Conservation (phyloP, 2,888 invertebrate species). For the Ophioninae sp. region DNA sequence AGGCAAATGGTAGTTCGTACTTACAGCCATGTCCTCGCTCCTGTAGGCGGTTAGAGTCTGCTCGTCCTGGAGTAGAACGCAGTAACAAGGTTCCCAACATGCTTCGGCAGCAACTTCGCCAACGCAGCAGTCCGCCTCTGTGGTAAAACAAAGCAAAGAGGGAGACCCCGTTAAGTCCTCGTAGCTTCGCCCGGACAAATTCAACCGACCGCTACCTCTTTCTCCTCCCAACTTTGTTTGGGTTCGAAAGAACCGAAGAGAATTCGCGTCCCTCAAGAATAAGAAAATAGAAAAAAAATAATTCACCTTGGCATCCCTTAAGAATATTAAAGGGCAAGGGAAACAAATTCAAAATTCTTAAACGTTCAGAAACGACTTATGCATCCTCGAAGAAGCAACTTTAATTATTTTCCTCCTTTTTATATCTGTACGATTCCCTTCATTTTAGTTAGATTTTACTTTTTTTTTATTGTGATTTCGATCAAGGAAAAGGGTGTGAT, state of each 20-base stretch:
- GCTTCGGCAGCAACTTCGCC: conserved; percentile 83
- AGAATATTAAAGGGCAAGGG: too few species aligned
- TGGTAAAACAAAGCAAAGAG: conserved; percentile 40
- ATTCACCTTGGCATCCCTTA: too few species aligned
- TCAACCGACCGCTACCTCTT: not conserved
- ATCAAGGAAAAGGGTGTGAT: too few species aligned
- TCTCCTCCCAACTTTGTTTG: not conserved
- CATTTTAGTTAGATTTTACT: too few species aligned
- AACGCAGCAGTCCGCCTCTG: conserved; percentile 82
- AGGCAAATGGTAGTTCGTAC: conserved; percentile 75
- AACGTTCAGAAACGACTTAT: too few species aligned
- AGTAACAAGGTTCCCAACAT: conserved; percentile 90
- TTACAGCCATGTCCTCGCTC: conserved; percentile 90
- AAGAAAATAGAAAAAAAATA: too few species aligned
- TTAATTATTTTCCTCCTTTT: too few species aligned
- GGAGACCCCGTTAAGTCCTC: conserved; percentile 19
- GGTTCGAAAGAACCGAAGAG: not conserved
- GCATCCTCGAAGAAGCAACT: too few species aligned
- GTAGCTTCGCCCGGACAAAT: not conserved
- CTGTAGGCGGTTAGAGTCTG: conserved; percentile 89
- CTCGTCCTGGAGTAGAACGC: conserved; percentile 89
- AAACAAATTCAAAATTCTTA: too few species aligned
- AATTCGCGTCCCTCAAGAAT: too few species aligned
- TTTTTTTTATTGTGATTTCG: too few species aligned
- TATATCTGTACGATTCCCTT: too few species aligned